Percentiles rank a stretch among this genome's conserved stretches.
Conservation (phyloP, 2,113 vertebrate genomes). For the Polypterus senegalus region DNA sequence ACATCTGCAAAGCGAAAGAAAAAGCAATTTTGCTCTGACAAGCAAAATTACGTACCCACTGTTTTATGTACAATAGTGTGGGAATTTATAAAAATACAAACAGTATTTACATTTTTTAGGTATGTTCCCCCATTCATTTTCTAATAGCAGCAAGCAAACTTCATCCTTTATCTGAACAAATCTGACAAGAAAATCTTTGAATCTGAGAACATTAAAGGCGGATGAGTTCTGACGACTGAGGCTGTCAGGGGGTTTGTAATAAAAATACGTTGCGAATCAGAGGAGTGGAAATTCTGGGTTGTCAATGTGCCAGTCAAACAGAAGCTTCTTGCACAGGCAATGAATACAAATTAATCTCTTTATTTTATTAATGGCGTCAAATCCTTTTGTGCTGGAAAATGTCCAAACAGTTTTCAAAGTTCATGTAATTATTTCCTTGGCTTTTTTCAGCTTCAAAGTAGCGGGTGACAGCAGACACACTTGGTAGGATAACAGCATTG, state of each 20-base stretch:
- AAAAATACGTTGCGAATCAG: constrained; percentile 25
- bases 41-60: no score
- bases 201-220: constrained; percentile 5
- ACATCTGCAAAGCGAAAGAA: no score
- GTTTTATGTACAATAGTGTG: no score
- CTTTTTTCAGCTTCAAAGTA: no score
- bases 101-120: neutral
- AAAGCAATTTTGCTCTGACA: no score
- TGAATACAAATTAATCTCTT: constrained; percentile 28
- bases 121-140: constrained; percentile 1
- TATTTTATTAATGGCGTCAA: constrained; percentile 4
- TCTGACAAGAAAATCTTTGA: constrained; percentile 12
- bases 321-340: constrained; percentile 17
- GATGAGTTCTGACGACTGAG: constrained; percentile 2
- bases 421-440: neutral
- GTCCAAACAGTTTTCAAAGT: neutral
- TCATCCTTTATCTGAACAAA: constrained; percentile 1
- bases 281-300: constrained; percentile 21
- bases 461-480: no score
- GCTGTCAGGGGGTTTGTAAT: constrained; percentile 6
- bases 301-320: constrained; percentile 25
- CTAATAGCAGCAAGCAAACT: constrained; percentile 6
- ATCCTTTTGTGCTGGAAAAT: neutral
- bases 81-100: no score
- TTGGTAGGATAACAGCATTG: no score